Base-by-base conservation (phyloP, 2,797 vertebrate species). In the Gymnothorax javanicus region DNA sequence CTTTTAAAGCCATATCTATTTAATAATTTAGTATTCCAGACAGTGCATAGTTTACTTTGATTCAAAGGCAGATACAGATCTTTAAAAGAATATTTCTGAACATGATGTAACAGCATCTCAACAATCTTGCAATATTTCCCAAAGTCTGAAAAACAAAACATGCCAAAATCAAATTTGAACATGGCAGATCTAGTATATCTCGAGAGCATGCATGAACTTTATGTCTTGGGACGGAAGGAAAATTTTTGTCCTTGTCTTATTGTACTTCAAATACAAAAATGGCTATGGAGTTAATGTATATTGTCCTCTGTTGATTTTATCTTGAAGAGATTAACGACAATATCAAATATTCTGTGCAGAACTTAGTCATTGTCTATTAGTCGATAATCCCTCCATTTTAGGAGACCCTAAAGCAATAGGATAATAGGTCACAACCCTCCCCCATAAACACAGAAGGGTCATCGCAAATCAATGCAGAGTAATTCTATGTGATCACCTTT, bases 31-130 rank as follows among this genome's bases (percentile, higher is more conserved):
- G 57, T 33, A 83, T 83, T 83, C 81, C 25, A 83, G 57, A 54
- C 12, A 59, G 27, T 25, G 2, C n/a, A 79, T 50, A 59, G 81
- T 83, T 27, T 59, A 59, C 57, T 83, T 83, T 83, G 54, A 83
- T 83, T 58, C 52, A 25, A 83, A 59, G 81, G n/a, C n/a, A 27
- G 56, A 33, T 11, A 58, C 54, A 23, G 33, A 59, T 83, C 81
- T 83, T 83, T 59, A 58, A 8, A 59, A 81, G 52, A 56, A 81
- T n/a, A 81, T 81, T 79, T 79, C 43, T 79, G 75, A 79, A 79
- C 75, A 56, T 81, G 77, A 81, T 81, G 77, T 56, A 81, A 81
- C 77, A 23, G 77, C n/a, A 23, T 81, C 50, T 81, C 77, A 54
- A 54, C 52, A 56, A 56, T 20, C 50, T 81, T 81, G 77, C 77